Evolutionary conservation across 2,797 vertebrate genomes (phyloP), one percentile per base, ranked within the genome.

Genomic region (Harpagifer antarcticus): DNA sequence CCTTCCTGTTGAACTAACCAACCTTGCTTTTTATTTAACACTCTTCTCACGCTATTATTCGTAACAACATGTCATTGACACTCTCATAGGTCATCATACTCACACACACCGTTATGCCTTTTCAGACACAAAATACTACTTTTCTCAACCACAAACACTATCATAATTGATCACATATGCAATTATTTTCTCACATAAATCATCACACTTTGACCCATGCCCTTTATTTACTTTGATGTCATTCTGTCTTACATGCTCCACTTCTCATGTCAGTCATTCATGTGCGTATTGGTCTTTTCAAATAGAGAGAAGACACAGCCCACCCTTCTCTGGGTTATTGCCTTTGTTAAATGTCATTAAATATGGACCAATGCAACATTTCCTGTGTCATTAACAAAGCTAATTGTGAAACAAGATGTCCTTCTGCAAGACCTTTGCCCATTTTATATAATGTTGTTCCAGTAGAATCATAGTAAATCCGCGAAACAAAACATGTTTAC

Each of bases 11-110:
- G 23, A 55, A 52, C 58, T 11, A 56, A 33, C 5, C 12, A 11
- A 12, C 20, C 6, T 48, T 27, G 3, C 16, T 49, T 68, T 52
- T 54, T 10, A 57, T 61, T 33, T 49, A 50, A 47, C 23, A n/a
- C 27, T 42, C 45, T 9, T 50, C 15, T 60, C 23, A 33, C 44
- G 15, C n/a, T 11, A 6, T 66, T 64, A 40, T 40, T 66, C 3
- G 9, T 37, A 68, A 49, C 59, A 59, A 58, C 58, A 50, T 10
- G 33, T 68, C 57, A 71, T 44, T 40, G 11, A 37, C 33, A 5
- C 9, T 52, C 17, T 33, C n/a, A 6, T 8, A 19, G 31, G 40
- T 53, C 31, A 44, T 53, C 33, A 10, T 48, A 58, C 43, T 45
- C 33, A 42, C 13, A 33, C 11, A 50, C 12, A 45, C 33, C 52